phyloP scores from a whole-genome alignment of 2,113 vertebrate species.

The Psephotus haematonotus region DNA sequence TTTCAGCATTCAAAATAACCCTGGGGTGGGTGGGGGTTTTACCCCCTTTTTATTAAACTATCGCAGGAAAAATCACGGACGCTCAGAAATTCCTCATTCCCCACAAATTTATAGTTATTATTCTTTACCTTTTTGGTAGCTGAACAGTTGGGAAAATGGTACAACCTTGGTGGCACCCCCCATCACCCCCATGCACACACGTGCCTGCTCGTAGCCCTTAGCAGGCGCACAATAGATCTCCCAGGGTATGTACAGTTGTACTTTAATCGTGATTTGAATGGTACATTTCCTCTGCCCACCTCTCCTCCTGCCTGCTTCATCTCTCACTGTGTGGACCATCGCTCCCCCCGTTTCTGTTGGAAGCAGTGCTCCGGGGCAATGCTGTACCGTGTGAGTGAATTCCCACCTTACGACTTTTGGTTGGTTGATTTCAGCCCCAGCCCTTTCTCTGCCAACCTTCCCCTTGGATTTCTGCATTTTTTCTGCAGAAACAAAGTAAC shows the following conservation, averaged over 20 bases:
- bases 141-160: conserved; percentile 65
- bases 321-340: conserved; percentile 63
- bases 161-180: conserved; percentile 46
- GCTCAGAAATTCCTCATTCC: background rate
- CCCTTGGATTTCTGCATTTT: conserved; percentile 78
- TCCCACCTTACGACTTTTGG: background rate
- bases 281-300: conserved; percentile 75
- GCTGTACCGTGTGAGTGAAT: conserved; percentile 76
- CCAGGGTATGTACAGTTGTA: conserved; percentile 64
- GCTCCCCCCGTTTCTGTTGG: background rate
- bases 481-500: conserved; percentile 81
- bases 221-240: background rate
- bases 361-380: conserved; percentile 69
- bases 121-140: background rate
- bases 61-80: accelerated
- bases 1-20: background rate
- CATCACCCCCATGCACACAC: background rate
- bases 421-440: background rate
- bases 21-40: accelerated
- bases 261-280: conserved; percentile 74
- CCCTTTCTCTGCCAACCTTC: background rate
- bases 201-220: background rate
- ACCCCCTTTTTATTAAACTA: background rate
- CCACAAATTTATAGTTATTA: too few relatives aligned
- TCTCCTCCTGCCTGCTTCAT: conserved; percentile 58